Evolutionary conservation across 2,888 invertebrate species (phyloP).

Genomic region (Acrobasis consociella): DNA sequence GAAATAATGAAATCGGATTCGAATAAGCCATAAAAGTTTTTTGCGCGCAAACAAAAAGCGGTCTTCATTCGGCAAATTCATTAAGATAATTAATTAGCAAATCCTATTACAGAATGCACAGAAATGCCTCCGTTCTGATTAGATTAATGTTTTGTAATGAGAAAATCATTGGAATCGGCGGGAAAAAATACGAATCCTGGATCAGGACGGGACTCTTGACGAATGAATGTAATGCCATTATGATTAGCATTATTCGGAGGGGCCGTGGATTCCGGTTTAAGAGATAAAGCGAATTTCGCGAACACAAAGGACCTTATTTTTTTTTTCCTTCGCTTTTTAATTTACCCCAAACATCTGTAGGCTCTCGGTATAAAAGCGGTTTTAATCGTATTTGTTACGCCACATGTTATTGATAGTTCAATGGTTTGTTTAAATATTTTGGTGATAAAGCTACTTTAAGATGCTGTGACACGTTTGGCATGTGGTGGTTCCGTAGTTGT

Average conservation of each 20-base stretch:
- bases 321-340: constrained; percentile 57
- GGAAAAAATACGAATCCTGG: constrained; percentile 65
- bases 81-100: constrained; percentile 43
- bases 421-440: constrained; percentile 75
- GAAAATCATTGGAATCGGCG: constrained; percentile 56
- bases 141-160: constrained; percentile 65
- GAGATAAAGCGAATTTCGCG: constrained; percentile 74
- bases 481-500: constrained; percentile 24
- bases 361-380: constrained; percentile 54
- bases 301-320: constrained; percentile 67
- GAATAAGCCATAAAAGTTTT: constrained; percentile 15
- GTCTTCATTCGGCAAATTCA: constrained; percentile 35
- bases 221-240: constrained; percentile 81
- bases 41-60: constrained; percentile 21
- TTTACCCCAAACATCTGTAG: constrained; percentile 72
- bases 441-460: constrained; percentile 43
- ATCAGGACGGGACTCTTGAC: constrained; percentile 70
- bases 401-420: constrained; percentile 72
- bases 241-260: constrained; percentile 80
- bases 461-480: constrained; percentile 21
- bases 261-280: constrained; percentile 77
- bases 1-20: constrained; percentile 8
- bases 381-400: constrained; percentile 79
- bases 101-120: constrained; percentile 49
- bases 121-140: constrained; percentile 52